Base-by-base conservation (phyloP, 2,113 vertebrate species). In the Aythya baeri region DNA sequence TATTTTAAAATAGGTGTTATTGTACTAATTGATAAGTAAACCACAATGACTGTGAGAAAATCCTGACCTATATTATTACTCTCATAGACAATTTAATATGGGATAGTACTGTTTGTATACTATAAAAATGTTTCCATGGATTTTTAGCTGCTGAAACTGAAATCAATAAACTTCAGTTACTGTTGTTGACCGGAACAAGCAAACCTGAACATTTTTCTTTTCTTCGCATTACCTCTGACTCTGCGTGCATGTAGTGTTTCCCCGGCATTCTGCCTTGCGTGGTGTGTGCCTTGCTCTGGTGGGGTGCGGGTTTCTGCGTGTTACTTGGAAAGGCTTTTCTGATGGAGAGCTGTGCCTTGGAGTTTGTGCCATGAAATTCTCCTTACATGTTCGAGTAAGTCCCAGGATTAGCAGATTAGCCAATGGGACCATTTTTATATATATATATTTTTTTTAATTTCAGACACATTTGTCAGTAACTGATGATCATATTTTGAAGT, bases 91-190 rank as follows among this genome's bases (percentile, higher is more conserved):
- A 62, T 63, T 76, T 72, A 83, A 82, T 93, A 91, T 57, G 91
- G 20, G 96, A 91, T 82, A 94, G 94, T 87, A 84, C 75, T 96
- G 92, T 96, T 81, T 96, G 93, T 97, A 94, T 91, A 17, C 41
- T 83, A 83, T 84, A 27, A 84, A 91, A 96, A 87, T 95, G 93
- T 96, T 95, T 87, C 58, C n/a, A 63, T 97, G 93, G 74, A 96
- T 96, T 96, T 91, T 93, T 92, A 97, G 96, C 83, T 97, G 88
- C 92, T 96, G 92, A 89, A 88, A 92, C 81, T 91, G 86, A 89
- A 92, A 84, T 93, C 86, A 96, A 93, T 96, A 97, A 96, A 96
- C 74, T 92, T 94, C 12, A 95, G 96, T 87, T 91, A 34, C 73
- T 96, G 77, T 67, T 91, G 67, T 89, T 87, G 74, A 96, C 86